These are phyloP conservation scores for Peromyscus maniculatus DNA, from an alignment of 2,113 vertebrate genomes.

Conservation along the genomic window DNA sequence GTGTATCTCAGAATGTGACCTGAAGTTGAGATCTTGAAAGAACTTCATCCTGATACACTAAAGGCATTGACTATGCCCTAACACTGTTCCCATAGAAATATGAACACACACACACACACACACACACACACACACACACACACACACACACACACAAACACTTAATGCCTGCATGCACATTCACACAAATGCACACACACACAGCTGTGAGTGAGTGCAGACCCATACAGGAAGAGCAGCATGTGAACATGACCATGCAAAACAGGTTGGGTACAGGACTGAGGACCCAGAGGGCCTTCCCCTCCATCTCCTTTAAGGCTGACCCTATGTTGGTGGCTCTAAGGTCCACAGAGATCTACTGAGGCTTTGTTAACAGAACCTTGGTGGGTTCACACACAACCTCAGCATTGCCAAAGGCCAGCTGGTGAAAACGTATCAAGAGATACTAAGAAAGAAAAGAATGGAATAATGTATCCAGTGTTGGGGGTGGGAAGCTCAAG, in stretches of 20 bases:
- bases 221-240: not conserved
- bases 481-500: too few species aligned
- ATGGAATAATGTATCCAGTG: not conserved
- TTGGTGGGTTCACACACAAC: not conserved
- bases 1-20: not conserved
- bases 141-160: not conserved
- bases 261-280: not conserved
- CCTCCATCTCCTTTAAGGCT: not conserved
- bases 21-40: not conserved
- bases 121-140: not conserved
- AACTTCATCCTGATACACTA: not conserved
- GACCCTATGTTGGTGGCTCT: not conserved
- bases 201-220: not conserved
- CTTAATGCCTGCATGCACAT: not conserved
- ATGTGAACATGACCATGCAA: not conserved
- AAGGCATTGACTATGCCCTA: not conserved
- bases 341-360: not conserved
- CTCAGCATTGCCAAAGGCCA: not conserved
- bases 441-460: not conserved
- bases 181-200: not conserved
- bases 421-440: not conserved
- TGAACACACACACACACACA: not conserved
- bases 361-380: fast-evolving
- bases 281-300: not conserved
- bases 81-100: not conserved